Base-by-base conservation (phyloP, 2,888 invertebrate genomes). In the Nephrotoma guestfalica region DNA sequence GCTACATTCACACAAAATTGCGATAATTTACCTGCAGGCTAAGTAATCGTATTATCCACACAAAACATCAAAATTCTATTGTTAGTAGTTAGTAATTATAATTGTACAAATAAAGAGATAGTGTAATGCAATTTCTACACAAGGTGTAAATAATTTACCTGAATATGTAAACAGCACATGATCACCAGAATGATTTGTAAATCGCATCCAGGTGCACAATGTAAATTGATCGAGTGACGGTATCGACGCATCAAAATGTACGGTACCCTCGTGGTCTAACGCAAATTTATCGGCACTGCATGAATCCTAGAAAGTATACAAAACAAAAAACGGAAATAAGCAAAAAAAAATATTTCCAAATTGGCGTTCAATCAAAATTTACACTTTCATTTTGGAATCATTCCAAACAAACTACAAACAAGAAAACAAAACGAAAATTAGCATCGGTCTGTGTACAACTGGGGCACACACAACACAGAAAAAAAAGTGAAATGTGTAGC, bases 151-250 rank as follows among this genome's bases (percentile, higher is more conserved):
- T 30, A 30, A 92, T 93, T 94, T 90, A 97, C 97, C 94, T 89
- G 96, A 94, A 90, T 97, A 97, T 15, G 96, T 96, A 90, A 97
- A 95, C 86, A 97, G 90, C 0, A 96, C 96, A 92, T 97, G 97
- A 90, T 97, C 96, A 87, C 94, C 95, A 41, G 94, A 94, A 90
- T 97, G 96, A 89, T 96, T 97, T 89, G 94, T 94, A 89, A 96
- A 96, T 89, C 96, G 96, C 89, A 93, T 94, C 97, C 97, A 97
- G 91, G 94, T 94, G 90, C 97, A 97, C 9, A 97, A 92, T 0
- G 96, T 96, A 90, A 96, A 96, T 90, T 97, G 96, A 89, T 96
- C 96, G 88, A 97, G 89, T 89, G 96, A 95, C 0, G 96, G 96
- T 47, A 97, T 89, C 42, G 93, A 92, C 51, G 93, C 93, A 87